A percentile compares a stretch with the other conserved stretches of the same genome.
These are phyloP conservation scores for Diorhabda carinulata DNA, from an alignment of 1,140 invertebrate species.

Conservation along the genomic window DNA sequence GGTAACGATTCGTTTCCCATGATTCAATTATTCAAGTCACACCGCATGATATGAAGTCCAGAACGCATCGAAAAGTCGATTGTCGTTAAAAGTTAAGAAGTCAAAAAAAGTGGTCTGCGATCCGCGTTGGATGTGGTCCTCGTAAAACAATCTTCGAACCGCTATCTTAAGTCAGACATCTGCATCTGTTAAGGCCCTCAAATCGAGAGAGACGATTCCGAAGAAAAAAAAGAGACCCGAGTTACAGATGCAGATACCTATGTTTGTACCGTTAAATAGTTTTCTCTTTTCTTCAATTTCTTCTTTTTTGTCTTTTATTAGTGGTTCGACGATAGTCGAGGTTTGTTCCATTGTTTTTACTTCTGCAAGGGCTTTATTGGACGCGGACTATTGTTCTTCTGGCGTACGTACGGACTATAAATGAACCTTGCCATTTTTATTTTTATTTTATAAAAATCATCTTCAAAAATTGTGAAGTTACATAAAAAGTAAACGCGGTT, in stretches of 20 bases:
- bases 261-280: constrained; percentile 4
- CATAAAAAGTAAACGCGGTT: too few species aligned
- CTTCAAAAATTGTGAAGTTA: too few species aligned
- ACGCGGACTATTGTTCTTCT: neutral
- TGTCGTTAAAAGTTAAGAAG: constrained; percentile 32
- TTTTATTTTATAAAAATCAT: too few species aligned
- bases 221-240: constrained; percentile 24
- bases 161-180: constrained; percentile 28
- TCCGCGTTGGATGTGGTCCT: constrained; percentile 36
- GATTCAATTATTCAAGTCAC: constrained; percentile 36
- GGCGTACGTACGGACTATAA: neutral
- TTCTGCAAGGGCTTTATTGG: constrained; percentile 1
- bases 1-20: constrained; percentile 36
- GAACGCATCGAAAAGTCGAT: constrained; percentile 27
- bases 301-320: neutral
- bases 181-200: constrained; percentile 25
- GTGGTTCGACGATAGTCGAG: constrained; percentile 5
- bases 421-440: neutral
- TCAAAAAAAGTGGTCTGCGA: constrained; percentile 35
- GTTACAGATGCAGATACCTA: constrained; percentile 16
- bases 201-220: constrained; percentile 19
- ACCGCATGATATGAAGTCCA: constrained; percentile 23
- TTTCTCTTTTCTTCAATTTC: neutral
- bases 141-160: constrained; percentile 36
- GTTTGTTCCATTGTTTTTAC: neutral